Conservation (phyloP, 2,888 invertebrate species). For the Lymantria monacha region DNA sequence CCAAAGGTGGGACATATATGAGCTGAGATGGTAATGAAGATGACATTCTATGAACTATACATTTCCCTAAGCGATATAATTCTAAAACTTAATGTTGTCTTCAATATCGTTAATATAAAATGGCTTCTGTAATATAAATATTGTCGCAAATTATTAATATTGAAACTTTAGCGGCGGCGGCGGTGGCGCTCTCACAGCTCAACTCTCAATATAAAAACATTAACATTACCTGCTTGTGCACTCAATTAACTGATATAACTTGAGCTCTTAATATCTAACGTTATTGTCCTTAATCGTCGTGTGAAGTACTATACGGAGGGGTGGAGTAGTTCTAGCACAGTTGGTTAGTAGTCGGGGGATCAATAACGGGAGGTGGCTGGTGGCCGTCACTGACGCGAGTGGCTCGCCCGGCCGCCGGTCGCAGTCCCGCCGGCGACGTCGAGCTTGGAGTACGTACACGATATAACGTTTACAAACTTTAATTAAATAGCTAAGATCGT, state of each 20-base stretch:
- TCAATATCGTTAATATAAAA: too few relatives aligned
- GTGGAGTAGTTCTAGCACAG: slow-evolving; percentile 30
- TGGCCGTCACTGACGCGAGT: neutral
- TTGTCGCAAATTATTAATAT: too few relatives aligned
- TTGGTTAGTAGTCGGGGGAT: slow-evolving; percentile 40
- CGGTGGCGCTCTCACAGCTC: too few relatives aligned
- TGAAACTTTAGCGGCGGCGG: too few relatives aligned
- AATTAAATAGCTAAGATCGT: slow-evolving; percentile 9
- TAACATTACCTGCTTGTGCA: slow-evolving; percentile 23
- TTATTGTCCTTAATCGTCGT: slow-evolving; percentile 21
- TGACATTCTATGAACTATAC: too few relatives aligned
- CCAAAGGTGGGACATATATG: too few relatives aligned
- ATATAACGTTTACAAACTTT: slow-evolving; percentile 4
- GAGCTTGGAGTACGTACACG: neutral
- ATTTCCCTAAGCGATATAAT: too few relatives aligned
- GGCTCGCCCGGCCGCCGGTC: slow-evolving; percentile 17
- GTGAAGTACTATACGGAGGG: slow-evolving; percentile 6
- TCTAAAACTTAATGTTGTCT: too few relatives aligned
- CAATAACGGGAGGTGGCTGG: slow-evolving; percentile 37
- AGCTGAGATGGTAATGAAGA: too few relatives aligned
- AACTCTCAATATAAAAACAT: slow-evolving; percentile 37
- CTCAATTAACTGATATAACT: slow-evolving; percentile 18
- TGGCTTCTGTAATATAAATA: too few relatives aligned
- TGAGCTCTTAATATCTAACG: slow-evolving; percentile 20
- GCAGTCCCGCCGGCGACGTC: slow-evolving; percentile 10